Evolutionary conservation across 1,140 invertebrate species (phyloP).

Genomic region (Bathynomus jamesi): DNA sequence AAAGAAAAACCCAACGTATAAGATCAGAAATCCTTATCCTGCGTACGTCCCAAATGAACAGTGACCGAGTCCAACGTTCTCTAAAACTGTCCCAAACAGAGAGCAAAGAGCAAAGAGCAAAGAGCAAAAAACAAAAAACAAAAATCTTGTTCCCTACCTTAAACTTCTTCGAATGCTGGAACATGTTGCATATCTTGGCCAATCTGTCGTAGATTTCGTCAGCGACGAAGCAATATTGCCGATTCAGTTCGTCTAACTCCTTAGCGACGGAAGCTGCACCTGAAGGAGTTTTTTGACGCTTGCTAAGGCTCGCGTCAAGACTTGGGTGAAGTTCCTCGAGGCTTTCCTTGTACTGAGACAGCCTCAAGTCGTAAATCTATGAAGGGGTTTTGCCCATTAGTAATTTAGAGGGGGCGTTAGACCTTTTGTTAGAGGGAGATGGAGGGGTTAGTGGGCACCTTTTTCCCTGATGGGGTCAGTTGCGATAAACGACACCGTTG

Average conservation of each 20-base stretch:
- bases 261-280: conserved; percentile 28
- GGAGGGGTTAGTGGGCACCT: too few species aligned
- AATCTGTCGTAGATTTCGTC: conserved; percentile 36
- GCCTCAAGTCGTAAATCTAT: conserved; percentile 79
- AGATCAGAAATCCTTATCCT: too few species aligned
- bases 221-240: conserved; percentile 33
- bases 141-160: too few species aligned
- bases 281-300: conserved; percentile 15
- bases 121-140: too few species aligned
- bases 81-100: too few species aligned
- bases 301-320: conserved; percentile 51
- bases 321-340: conserved; percentile 78
- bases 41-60: too few species aligned
- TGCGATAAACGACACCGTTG: too few species aligned
- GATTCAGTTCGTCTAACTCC: conserved; percentile 35
- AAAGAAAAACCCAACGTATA: too few species aligned
- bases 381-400: conserved; percentile 34
- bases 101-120: too few species aligned
- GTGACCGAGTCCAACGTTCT: too few species aligned
- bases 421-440: too few species aligned
- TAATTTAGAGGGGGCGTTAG: conserved; percentile 7
- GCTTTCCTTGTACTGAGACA: conserved; percentile 79
- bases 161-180: conserved; percentile 31
- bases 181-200: conserved; percentile 36
- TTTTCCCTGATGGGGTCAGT: too few species aligned